Evolutionary conservation across 2,888 invertebrate genomes (phyloP), one percentile per base, ranked within the genome.

Genomic region (Mythimna albipuncta): DNA sequence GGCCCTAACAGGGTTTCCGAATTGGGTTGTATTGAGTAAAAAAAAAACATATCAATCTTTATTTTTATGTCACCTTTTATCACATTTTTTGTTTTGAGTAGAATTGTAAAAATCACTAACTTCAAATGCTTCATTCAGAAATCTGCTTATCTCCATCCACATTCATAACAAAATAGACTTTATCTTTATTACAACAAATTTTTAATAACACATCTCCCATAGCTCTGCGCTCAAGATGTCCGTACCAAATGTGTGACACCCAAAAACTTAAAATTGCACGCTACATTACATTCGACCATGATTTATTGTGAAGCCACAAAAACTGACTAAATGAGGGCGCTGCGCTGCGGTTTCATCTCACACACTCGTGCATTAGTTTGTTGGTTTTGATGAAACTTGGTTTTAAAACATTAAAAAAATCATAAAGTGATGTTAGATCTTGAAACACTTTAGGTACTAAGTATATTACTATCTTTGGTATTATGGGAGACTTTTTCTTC

Each of bases 241-340:
- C 52, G 69, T 70, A 69, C 87, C 92, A 91, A 90, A 90, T 91
- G 92, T 91, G 85, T 89, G 89, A 91, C 93, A 89, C 93, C 93
- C 91, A 85, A 87, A 88, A 89, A 89, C 85, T 93, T 92, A 89
- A 92, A 93, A 92, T 90, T 91, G 92, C 93, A 94, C 93, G 94
- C 89, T 86, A 93, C 94, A 94, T 94, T 94, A 89, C 92, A 81
- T 82, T 68, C 80, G 79, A 77, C 81, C 88, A 89, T 92, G 90
- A 93, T 93, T 93, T 93, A 93, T 92, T 77, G 63, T 64, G 63
- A 66, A 80, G 72, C 59, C 80, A 90, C 87, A 91, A 90, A 90
- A 90, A 90, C 82, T 81, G 64, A 69, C 61, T 65, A 63, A 83
- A 83, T 75, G 83, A 78, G 80, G 79, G 76, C 74, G 79, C 77